Evolutionary conservation across 1,140 invertebrate genomes (phyloP), one percentile per base, ranked within the genome.

Genomic region (Drosophila mojavensis): DNA sequence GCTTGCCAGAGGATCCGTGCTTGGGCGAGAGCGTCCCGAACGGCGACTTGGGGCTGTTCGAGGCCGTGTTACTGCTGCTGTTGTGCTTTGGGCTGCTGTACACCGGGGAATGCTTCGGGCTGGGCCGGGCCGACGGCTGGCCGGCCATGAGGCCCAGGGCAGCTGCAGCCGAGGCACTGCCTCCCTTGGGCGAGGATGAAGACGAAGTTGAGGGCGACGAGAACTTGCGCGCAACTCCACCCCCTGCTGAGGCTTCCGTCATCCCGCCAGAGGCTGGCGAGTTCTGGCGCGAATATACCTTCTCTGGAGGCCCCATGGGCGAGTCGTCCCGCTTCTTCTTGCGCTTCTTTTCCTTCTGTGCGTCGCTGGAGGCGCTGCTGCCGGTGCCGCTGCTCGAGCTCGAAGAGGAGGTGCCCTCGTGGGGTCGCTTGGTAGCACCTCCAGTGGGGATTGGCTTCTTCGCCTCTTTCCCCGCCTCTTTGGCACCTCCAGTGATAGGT

Each of bases 301-400:
- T 97, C 53, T 97, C 96, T 0, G 97, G 96, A 2, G 96, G 96
- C 4, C 96, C 96, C 96, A 97, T 97, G 0, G 96, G 95, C 76
- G 94, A 94, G 59, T 95, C 95, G 51, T 95, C 95, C 15, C 96
- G 95, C 68, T 96, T 96, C 60, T 95, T 93, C 75, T 96, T 96
- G 28, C 96, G 94, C 82, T 97, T 97, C 89, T 97, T 97, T 55
- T 97, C 96, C 71, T 96, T 91, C 82, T 95, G 95, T n/a, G 93
- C 93, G 95, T 95, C 66, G 1, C 33, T 64, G 0, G 77, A 76
- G 10, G 61, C 48, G 26, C 26, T 62, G 43, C 51, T 64, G n/a
- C 26, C 20, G 13, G 65, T 61, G 5, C 73, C 93, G 95, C 94
- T 62, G 43, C 63, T 68, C 10, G 63, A 39, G 24, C 15, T 65